Evolutionary conservation across 2,113 vertebrate species (phyloP), one percentile per base, ranked within the genome.

Genomic region (Hippocampus mohnikei): DNA sequence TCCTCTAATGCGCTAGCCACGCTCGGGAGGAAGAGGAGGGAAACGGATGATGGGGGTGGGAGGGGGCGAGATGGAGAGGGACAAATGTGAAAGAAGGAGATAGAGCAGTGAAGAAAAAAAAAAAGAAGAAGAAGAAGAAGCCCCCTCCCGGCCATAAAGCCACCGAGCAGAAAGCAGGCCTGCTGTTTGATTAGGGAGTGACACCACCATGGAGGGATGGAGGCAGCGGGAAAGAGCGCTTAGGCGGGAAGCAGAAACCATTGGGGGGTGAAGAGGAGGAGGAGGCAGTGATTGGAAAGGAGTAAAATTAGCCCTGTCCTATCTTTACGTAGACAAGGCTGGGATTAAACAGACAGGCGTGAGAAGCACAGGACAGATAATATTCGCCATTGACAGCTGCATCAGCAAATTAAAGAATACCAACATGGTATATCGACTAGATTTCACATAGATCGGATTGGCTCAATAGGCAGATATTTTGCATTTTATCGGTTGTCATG

Each of bases 1-100:
- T 94, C 92, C 92, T 93, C 91, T 95, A 95, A 95, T 95, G 94
- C 93, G 88, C 90, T 86, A 92, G 93, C 94, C 94, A 94, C 92
- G 91, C 92, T 82, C 52, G 75, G 90, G 89, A 83, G 84, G 78
- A 77, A 75, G 81, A 75, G 61, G 75, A 78, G 21, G 48, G 55
- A 12, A 56, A 56, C 10, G 66, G 29, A 18, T 53, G 48, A 53
- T 61, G 64, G 27, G n/a, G 13, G 40, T 23, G 16, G 65, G 71
- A 69, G 72, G 77, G 50, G 56, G 67, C 1, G 46, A 50, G 46
- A 50, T 50, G 46, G 46, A 18, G 46, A 50, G 46, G 46, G 46
- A 50, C 46, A 50, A 50, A 86, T 71, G 78, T 82, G 73, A 78
- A 70, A 78, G 76, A 4, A 55, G 70, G 81, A 81, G 40, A 63